Evolutionary conservation across 2,888 invertebrate species (phyloP).

Genomic region (Tetragnatha montana): DNA sequence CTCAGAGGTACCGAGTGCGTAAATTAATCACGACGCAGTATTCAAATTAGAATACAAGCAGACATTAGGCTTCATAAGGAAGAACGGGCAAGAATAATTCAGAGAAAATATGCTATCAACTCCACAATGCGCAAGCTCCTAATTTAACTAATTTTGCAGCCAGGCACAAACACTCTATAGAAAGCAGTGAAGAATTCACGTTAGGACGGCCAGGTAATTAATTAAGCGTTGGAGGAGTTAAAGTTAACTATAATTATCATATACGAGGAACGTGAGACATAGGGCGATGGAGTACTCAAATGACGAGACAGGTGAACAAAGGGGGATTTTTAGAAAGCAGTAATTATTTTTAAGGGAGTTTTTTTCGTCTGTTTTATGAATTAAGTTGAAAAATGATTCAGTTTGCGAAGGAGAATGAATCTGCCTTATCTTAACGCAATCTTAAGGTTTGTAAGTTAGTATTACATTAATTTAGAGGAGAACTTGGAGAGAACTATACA

Average conservation of each 20-base stretch:
- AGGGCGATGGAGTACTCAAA: background rate
- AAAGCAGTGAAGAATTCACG: background rate
- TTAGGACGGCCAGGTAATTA: background rate
- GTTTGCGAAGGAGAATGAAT: too few relatives aligned
- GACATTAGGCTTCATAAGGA: background rate
- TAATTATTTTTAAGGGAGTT: background rate
- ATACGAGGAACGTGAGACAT: background rate
- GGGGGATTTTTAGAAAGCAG: background rate
- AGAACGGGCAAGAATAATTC: background rate
- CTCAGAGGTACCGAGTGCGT: background rate
- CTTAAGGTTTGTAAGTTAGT: too few relatives aligned
- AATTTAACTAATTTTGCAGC: background rate
- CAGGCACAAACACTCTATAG: background rate
- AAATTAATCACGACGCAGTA: background rate
- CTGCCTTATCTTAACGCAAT: too few relatives aligned
- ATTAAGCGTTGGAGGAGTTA: background rate
- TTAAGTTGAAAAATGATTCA: too few relatives aligned
- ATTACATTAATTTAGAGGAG: too few relatives aligned
- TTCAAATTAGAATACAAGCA: background rate
- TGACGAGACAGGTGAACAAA: background rate
- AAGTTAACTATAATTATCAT: background rate
- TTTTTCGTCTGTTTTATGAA: background rate
- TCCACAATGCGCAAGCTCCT: background rate
- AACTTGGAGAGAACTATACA: too few relatives aligned
- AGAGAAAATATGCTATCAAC: slow-evolving; percentile 1